phyloP scores from a whole-genome alignment of 2,888 invertebrate genomes.

The Pristionchus maxplancki region DNA sequence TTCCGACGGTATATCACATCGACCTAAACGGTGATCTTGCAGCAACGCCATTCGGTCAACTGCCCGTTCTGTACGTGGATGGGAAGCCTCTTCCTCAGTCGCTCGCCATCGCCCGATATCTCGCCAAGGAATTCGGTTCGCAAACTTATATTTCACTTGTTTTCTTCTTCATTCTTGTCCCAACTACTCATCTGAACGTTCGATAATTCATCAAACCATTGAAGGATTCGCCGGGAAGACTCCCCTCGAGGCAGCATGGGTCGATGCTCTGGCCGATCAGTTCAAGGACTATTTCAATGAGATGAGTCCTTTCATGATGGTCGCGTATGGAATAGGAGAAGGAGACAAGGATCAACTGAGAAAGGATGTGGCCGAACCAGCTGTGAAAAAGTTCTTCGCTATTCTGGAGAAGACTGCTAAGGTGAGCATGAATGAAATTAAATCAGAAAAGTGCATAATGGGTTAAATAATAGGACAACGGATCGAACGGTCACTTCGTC shows the following conservation, averaged over 20 bases:
- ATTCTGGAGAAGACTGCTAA: constrained; percentile 62
- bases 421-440: background rate
- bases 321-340: constrained; percentile 58
- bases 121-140: constrained; percentile 14
- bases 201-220: too few relatives aligned
- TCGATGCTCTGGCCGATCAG: constrained; percentile 68
- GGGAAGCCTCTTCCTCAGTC: constrained; percentile 23
- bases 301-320: constrained; percentile 57
- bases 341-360: constrained; percentile 58
- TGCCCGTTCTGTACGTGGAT: constrained; percentile 8
- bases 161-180: background rate
- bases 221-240: constrained; percentile 53
- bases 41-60: constrained; percentile 18
- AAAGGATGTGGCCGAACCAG: constrained; percentile 64
- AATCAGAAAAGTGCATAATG: background rate
- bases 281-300: constrained; percentile 63
- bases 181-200: too few relatives aligned
- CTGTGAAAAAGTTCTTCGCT: constrained; percentile 65
- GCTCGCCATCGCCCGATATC: constrained; percentile 18
- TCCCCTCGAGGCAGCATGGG: constrained; percentile 55
- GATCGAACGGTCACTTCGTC: background rate
- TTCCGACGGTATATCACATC: background rate
- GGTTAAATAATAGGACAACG: background rate
- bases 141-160: background rate
- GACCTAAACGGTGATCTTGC: background rate